Conservation (phyloP, 1,140 invertebrate genomes). For the Brachionus rotundiformis region DNA sequence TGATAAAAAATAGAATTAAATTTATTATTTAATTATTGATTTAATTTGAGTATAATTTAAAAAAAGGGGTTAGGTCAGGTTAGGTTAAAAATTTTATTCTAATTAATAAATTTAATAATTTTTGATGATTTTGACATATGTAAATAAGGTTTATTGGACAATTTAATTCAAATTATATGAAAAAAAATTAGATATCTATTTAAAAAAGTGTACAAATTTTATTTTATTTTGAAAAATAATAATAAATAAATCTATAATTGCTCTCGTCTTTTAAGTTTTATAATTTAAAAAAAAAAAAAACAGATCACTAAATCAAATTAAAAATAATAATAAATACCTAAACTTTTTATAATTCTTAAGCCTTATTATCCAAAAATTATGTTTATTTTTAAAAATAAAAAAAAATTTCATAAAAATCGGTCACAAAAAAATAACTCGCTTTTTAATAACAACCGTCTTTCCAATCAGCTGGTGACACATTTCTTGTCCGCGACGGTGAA, state of each 20-base stretch:
- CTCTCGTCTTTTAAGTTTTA: background rate
- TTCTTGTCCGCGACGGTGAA: constrained; percentile 31
- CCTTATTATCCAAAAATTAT: background rate
- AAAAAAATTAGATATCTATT: background rate
- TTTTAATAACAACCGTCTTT: constrained; percentile 45
- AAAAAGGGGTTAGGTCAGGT: too few relatives aligned
- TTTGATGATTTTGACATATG: too few relatives aligned
- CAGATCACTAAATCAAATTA: background rate
- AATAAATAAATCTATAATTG: background rate
- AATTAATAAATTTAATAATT: too few relatives aligned
- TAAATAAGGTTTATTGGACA: too few relatives aligned
- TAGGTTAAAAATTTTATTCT: too few relatives aligned
- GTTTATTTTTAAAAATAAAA: background rate
- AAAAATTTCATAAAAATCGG: background rate
- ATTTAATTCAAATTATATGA: too few relatives aligned
- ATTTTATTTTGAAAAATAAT: background rate
- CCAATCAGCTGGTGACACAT: constrained; percentile 31
- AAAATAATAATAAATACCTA: background rate
- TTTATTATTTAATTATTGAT: too few relatives aligned
- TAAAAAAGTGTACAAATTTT: constrained; percentile 2
- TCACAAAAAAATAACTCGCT: background rate
- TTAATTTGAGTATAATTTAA: too few relatives aligned
- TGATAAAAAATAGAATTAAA: too few relatives aligned
- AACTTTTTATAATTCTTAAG: too few relatives aligned
- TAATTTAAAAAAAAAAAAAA: background rate